phyloP scores from a whole-genome alignment of 2,797 vertebrate species.

The Channallabes apus region DNA sequence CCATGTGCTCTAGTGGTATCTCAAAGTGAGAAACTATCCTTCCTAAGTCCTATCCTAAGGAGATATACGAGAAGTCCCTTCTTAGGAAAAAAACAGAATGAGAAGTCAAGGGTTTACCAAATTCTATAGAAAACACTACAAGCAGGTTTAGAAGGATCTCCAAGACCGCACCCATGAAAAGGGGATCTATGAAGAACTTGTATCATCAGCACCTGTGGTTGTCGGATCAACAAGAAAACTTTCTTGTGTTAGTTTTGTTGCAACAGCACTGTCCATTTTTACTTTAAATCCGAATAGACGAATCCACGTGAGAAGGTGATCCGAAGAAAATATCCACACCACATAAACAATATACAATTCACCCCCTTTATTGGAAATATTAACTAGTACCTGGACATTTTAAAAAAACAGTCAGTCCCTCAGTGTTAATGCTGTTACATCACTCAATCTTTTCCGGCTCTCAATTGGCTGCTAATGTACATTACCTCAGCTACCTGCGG shows the following conservation, averaged over 20 bases:
- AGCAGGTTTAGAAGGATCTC: not conserved
- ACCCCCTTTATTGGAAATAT: constrained; percentile 76
- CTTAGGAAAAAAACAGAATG: not conserved
- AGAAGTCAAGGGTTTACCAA: not conserved
- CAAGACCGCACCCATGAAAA: not conserved
- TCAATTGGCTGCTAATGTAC: constrained; percentile 61
- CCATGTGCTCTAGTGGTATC: too few relatives aligned
- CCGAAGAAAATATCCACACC: constrained; percentile 48
- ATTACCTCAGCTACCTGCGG: constrained; percentile 67
- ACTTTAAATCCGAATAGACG: constrained; percentile 9
- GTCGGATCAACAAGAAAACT: not conserved
- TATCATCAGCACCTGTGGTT: not conserved
- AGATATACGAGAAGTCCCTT: not conserved
- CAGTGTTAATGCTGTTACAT: constrained; percentile 74
- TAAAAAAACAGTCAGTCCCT: constrained; percentile 71
- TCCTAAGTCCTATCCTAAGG: not conserved
- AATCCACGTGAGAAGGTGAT: not conserved
- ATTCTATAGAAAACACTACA: not conserved
- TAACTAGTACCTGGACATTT: constrained; percentile 77
- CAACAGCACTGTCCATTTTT: not conserved
- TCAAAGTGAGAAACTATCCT: too few relatives aligned
- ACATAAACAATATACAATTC: constrained; percentile 60
- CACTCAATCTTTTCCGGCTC: constrained; percentile 70
- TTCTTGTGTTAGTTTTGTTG: not conserved
- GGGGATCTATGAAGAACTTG: not conserved